Evolutionary conservation across 1,140 invertebrate species (phyloP).

Genomic region (Danaus melanippus): DNA sequence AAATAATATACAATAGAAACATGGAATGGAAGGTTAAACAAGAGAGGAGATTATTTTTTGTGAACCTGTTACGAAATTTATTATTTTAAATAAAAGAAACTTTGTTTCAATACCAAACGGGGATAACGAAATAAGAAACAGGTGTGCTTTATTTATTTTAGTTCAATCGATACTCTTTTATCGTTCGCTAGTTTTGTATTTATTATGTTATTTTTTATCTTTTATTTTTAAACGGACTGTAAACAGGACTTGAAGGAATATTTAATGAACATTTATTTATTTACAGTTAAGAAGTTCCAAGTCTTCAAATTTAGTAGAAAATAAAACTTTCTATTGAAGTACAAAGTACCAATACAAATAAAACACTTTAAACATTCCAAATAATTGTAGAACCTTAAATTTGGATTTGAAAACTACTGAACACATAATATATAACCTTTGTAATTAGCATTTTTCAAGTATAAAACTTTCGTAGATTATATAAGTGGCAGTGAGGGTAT

Average conservation of each 20-base stretch:
- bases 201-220: too few relatives aligned
- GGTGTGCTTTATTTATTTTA: too few relatives aligned
- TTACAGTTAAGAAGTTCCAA: too few relatives aligned
- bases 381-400: neutral
- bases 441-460: too few relatives aligned
- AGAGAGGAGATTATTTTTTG: neutral
- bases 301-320: too few relatives aligned
- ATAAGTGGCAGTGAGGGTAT: neutral
- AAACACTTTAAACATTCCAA: neutral
- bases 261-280: too few relatives aligned
- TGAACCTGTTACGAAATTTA: neutral
- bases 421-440: neutral
- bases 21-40: slow-evolving; percentile 1
- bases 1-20: neutral
- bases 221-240: too few relatives aligned
- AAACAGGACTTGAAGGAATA: too few relatives aligned
- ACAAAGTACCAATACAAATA: too few relatives aligned
- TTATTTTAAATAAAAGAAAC: neutral
- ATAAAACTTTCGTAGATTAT: neutral
- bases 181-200: too few relatives aligned
- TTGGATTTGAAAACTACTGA: neutral
- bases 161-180: too few relatives aligned
- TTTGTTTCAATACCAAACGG: neutral
- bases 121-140: neutral
- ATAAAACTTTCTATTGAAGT: too few relatives aligned